A percentile compares a stretch with the other conserved stretches of the same genome.
phyloP scores from a whole-genome alignment of 2,888 invertebrate species.

The Drosophila antonietae region DNA sequence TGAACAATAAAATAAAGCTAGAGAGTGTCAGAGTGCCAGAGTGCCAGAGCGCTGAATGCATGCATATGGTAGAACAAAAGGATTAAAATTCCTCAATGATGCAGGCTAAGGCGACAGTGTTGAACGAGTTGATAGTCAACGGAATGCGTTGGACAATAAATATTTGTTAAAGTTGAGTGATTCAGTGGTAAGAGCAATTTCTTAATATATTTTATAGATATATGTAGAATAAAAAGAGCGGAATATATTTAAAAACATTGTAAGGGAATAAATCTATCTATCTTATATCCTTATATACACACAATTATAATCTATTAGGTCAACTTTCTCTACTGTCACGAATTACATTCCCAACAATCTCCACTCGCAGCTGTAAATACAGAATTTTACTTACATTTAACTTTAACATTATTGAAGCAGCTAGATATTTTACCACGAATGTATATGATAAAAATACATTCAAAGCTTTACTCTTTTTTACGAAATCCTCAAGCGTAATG shows the following conservation, averaged over 20 bases:
- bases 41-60: neutral
- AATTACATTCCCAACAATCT: neutral
- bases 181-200: too few species aligned
- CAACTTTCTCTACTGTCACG: neutral
- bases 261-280: too few species aligned
- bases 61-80: constrained; percentile 1
- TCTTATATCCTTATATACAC: too few species aligned
- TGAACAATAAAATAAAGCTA: constrained; percentile 2
- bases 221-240: neutral
- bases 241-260: too few species aligned
- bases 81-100: neutral
- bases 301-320: too few species aligned
- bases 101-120: constrained; percentile 1
- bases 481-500: constrained; percentile 16
- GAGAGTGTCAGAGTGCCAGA: neutral
- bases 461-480: constrained; percentile 3
- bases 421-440: neutral
- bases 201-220: neutral
- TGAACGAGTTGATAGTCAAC: neutral
- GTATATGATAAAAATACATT: constrained; percentile 7
- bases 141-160: neutral
- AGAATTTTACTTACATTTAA: neutral
- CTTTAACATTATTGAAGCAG: neutral
- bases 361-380: neutral
- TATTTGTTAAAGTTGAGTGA: neutral